Evolutionary conservation across 2,888 invertebrate genomes (phyloP), one percentile per base, ranked within the genome.

Genomic region (Anorthoa munda): DNA sequence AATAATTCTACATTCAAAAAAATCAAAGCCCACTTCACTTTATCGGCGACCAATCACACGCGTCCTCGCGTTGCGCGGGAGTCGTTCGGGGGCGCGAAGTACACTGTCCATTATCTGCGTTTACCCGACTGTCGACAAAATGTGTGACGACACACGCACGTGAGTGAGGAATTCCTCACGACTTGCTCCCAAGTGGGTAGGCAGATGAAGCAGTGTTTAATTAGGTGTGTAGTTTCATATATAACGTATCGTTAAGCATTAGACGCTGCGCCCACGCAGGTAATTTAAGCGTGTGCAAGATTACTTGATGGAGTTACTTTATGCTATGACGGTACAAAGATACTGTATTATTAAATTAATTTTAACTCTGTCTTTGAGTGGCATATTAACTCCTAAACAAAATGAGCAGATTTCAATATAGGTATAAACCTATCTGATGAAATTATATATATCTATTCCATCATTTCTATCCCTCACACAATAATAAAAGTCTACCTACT

Each of bases 81-180:
- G 85, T 85, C 77, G 80, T 70, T 77, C 84, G 87, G 77, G 70
- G 74, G 84, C 83, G 84, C 87, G 88, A 79, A 77, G 79, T 68
- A 81, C 74, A 90, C 91, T 89, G 87, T 79, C 86, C 87, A 88
- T 89, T 91, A 90, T 88, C 88, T 84, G 85, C 67, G 78, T 89
- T 89, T 88, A 88, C 90, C 83, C 77, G 79, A 83, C 75, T 78
- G 81, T 58, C 79, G 55, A 70, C 80, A 72, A 77, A 86, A 80
- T 77, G 65, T 71, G 63, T 80, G 84, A 84, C 85, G 82, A 73
- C 63, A 56, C 21, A 48, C 56, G 81, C 79, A 78, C 87, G 79
- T 84, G 84, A 84, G 78, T 82, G 82, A 83, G 79, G 60, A 59
- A 51, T 79, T 81, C 77, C 66, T 77, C 78, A 79, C 81, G 70